Base-by-base conservation (phyloP, 2,888 invertebrate genomes). In the Siphlonurus alternatus region DNA sequence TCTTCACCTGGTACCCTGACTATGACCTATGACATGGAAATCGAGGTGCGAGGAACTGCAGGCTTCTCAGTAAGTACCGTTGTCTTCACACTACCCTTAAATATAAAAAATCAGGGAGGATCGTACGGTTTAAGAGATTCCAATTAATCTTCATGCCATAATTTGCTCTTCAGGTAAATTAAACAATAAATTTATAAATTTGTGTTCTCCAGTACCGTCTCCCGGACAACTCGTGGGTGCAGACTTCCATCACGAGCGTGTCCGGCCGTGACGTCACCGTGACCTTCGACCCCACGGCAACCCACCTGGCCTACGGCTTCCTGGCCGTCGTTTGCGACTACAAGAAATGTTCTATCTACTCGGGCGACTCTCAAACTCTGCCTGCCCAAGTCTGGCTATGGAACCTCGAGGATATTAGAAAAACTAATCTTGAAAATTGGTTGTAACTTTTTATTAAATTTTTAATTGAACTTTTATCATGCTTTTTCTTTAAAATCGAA, bases 381-480 rank as follows among this genome's bases (percentile, higher is more conserved):
- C 61, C 61, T 7, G 61, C 61, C 23, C 61, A 24, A 3, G 18
- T n/a, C 2, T 61, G 61, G 61, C 20, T 61, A n/a, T 61, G 60
- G 60, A 20, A 60, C 24, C 3, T 60, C n/a, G n/a, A n/a, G n/a
- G n/a, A n/a, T n/a, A n/a, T n/a, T n/a, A n/a, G n/a, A n/a, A n/a
- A n/a, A n/a, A n/a, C n/a, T n/a, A n/a, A n/a, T n/a, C n/a, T n/a
- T n/a, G n/a, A n/a, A n/a, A n/a, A n/a, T n/a, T n/a, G n/a, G n/a
- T n/a, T n/a, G n/a, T n/a, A n/a, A n/a, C n/a, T n/a, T n/a, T n/a
- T n/a, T n/a, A n/a, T n/a, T n/a, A n/a, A n/a, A n/a, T n/a, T n/a
- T n/a, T n/a, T n/a, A n/a, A n/a, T n/a, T n/a, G n/a, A n/a, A n/a
- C n/a, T n/a, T n/a, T n/a, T n/a, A n/a, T n/a, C n/a, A n/a, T n/a